Percentiles rank a stretch among this genome's conserved stretches.
Evolutionary conservation across 2,888 invertebrate genomes (phyloP).

Genomic region (Scaptomyza reducta): DNA sequence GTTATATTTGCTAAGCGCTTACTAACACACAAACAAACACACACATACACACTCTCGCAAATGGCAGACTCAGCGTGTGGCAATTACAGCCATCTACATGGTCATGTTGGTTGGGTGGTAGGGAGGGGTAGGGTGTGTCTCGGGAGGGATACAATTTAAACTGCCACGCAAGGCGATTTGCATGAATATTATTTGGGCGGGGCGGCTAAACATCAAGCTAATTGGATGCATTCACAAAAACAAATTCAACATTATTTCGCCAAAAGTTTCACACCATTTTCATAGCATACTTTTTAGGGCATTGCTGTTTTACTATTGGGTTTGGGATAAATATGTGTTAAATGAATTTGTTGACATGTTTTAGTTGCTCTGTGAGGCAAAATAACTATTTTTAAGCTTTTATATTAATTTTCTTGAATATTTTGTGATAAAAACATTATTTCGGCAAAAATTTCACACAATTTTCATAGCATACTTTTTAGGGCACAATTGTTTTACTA

Average conservation of each 20-base stretch:
- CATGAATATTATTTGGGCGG: constrained; percentile 55
- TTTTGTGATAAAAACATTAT: neutral
- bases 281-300: neutral
- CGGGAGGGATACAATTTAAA: constrained; percentile 12
- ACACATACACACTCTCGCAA: constrained; percentile 14
- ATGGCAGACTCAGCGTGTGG: constrained; percentile 40
- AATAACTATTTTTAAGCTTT: neutral
- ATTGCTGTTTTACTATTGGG: neutral
- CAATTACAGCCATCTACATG: constrained; percentile 48
- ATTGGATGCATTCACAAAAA: constrained; percentile 40
- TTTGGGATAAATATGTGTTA: neutral
- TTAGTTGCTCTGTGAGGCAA: no score
- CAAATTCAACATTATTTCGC: constrained; percentile 10
- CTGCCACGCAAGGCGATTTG: constrained; percentile 35
- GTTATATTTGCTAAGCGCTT: constrained; percentile 76
- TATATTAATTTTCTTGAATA: no score
- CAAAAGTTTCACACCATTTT: neutral
- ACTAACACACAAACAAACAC: constrained; percentile 35
- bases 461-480: neutral
- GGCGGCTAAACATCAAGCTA: constrained; percentile 42
- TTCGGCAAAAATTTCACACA: neutral
- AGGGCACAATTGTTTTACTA: neutral
- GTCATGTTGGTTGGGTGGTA: neutral
- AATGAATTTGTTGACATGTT: neutral
- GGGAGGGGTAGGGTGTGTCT: no score